Evolutionary conservation across 2,888 invertebrate genomes (phyloP), one percentile per base, ranked within the genome.

Genomic region (Allygus modestus): DNA sequence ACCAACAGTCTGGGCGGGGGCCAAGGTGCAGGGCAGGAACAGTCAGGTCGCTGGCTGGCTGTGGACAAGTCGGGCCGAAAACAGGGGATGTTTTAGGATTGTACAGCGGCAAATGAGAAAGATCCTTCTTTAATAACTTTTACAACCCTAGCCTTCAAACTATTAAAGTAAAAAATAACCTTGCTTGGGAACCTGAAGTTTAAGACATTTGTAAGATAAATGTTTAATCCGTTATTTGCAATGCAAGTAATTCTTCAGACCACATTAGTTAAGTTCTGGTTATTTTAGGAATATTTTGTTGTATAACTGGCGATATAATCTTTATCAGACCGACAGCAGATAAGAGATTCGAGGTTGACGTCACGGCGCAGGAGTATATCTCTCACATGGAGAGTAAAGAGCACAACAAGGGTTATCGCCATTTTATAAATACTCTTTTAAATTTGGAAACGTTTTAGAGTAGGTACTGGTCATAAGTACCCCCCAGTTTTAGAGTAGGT

Each of bases 361-460:
- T 54, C 54, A 54, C 54, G 46, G 37, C 37, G 46, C 20, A 23
- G 54, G 54, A 54, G 54, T 20, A 54, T 20, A 2, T 1, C 20
- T 46, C 1, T 11, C 54, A 23, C 54, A 4, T 17, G 51, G 15
- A n/a, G n/a, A 15, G 51, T 51, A 37, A 37, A 15, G 46, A 46
- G 46, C 17, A 12, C 54, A 20, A 54, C 23, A 4, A 5, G 15
- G 54, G 54, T 54, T 54, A 54, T 54, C 54, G 54, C 54, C 23
- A 20, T 4, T 1, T 15, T 54, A 54, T 54, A 23, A 51, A 17
- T 51, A 54, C 54, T 7, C 54, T 54, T 54, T 20, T 54, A 54
- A 54, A 54, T 54, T 54, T 2, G 54, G 54, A 54, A 54, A 54
- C 46, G 11, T n/a, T n/a, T n/a, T n/a, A n/a, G n/a, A n/a, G n/a